phyloP scores from a whole-genome alignment of 2,888 invertebrate genomes.

The Chromoteleia sp. region DNA sequence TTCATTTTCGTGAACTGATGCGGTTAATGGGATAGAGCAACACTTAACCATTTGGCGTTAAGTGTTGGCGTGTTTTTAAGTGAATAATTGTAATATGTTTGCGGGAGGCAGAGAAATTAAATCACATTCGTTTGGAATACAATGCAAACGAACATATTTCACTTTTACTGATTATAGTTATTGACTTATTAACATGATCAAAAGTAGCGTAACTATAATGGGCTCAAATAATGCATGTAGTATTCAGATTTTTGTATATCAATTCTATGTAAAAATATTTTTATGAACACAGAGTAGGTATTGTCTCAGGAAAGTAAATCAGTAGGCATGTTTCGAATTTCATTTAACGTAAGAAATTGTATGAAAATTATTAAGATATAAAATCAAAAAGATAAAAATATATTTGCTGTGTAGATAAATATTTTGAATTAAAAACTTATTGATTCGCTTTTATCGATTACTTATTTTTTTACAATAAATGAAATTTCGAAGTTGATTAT shows the following conservation, averaged over 20 bases:
- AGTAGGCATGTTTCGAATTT: conserved; percentile 2
- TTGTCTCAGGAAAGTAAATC: conserved; percentile 45
- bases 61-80: conserved; percentile 1
- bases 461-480: conserved; percentile 2
- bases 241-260: conserved; percentile 28
- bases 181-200: conserved; percentile 9
- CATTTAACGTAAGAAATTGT: conserved; percentile 2
- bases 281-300: conserved; percentile 31
- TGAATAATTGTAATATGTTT: conserved; percentile 11
- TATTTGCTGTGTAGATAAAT: too few relatives aligned
- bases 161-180: conserved; percentile 5
- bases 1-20: conserved; percentile 30
- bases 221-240: conserved; percentile 23
- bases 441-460: neutral
- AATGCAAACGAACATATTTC: neutral
- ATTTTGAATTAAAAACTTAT: too few relatives aligned
- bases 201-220: conserved; percentile 10
- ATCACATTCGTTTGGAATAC: neutral
- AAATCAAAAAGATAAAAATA: neutral
- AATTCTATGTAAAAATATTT: conserved; percentile 42
- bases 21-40: conserved; percentile 8
- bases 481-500: conserved; percentile 7
- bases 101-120: neutral
- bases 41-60: neutral
- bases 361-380: neutral